Evolutionary conservation across 2,797 vertebrate species (phyloP).

Genomic region (Xiphophorus birchmanni): DNA sequence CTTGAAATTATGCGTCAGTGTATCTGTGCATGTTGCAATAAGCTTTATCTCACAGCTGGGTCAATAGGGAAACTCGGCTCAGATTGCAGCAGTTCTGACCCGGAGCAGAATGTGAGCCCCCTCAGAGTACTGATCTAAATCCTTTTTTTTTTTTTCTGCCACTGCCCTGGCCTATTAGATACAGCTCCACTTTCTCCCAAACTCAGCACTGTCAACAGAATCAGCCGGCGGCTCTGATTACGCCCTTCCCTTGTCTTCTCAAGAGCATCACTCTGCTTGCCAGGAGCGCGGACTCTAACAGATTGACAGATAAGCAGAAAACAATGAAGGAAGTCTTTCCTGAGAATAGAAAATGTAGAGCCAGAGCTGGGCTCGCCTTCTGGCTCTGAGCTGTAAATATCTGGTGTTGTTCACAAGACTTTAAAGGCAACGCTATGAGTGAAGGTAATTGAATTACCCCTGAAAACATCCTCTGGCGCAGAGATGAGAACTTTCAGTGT

Average conservation of each 20-base stretch:
- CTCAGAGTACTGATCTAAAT: constrained; percentile 56
- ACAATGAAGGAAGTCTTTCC: constrained; percentile 31
- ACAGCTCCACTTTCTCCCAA: constrained; percentile 59
- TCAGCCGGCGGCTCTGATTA: constrained; percentile 60
- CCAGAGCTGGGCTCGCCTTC: constrained; percentile 30
- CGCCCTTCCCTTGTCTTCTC: constrained; percentile 64
- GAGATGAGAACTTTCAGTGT: constrained; percentile 8
- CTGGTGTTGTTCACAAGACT: constrained; percentile 41
- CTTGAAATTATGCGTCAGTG: constrained; percentile 14
- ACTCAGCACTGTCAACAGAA: constrained; percentile 61
- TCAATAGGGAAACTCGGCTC: constrained; percentile 53
- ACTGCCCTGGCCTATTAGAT: constrained; percentile 50
- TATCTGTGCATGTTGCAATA: constrained; percentile 7
- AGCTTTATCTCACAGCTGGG: constrained; percentile 30
- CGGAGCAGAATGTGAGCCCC: constrained; percentile 72
- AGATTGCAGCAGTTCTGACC: constrained; percentile 66
- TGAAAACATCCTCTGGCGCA: constrained; percentile 52
- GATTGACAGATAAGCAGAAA: constrained; percentile 25
- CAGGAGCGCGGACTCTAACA: constrained; percentile 7
- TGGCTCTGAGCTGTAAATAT: constrained; percentile 52
- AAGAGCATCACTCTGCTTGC: constrained; percentile 58
- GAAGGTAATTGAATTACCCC: constrained; percentile 59
- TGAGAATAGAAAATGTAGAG: constrained; percentile 40
- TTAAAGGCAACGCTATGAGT: constrained; percentile 42
- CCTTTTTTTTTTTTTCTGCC: constrained; percentile 52